Evolutionary conservation across 2,888 invertebrate species (phyloP), one percentile per base, ranked within the genome.

Genomic region (Automeris io): DNA sequence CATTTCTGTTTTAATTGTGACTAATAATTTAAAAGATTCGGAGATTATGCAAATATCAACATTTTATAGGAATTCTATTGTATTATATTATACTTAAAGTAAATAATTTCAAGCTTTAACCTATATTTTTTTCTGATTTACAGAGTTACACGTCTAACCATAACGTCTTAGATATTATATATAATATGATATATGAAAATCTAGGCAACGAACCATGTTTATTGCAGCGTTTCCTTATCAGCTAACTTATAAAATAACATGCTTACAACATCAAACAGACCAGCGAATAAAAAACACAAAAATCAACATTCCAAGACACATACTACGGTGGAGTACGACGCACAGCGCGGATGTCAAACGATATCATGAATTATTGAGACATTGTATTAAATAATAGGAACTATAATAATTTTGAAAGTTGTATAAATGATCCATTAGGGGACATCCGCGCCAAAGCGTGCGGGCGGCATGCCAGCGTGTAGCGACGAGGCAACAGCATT

Each of bases 401-500:
- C 5, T n/a, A 22, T 3, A n/a, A 23, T 12, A 34, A 3, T 5
- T 31, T 23, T 32, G 11, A 24, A 18, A 21, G 2, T 16, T 22
- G 40, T 43, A 40, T 42, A 43, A 49, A 43, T 40, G 36, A 46
- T 47, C 45, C 42, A 40, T 44, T 41, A 43, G 41, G n/a, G 42
- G 42, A 52, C 60, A 59, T 68, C 71, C 67, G 66, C 54, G 57
- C 70, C 70, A 56, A 61, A 55, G 62, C 53, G 54, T 57, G 64
- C 61, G 62, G 59, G 68, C 69, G 53, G 46, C 64, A 64, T 65
- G 63, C 66, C 61, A 67, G 69, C 68, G 50, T 47, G 51, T 56
- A 62, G 68, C 70, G 57, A 67, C 64, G 68, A 59, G 63, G 71
- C 72, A 49, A 50, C 61, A 66, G 71, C 66, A 49, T 71, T 72